These are phyloP conservation scores for Lasioglossum baleicum DNA, from an alignment of 1,140 invertebrate genomes.

Conservation along the genomic window DNA sequence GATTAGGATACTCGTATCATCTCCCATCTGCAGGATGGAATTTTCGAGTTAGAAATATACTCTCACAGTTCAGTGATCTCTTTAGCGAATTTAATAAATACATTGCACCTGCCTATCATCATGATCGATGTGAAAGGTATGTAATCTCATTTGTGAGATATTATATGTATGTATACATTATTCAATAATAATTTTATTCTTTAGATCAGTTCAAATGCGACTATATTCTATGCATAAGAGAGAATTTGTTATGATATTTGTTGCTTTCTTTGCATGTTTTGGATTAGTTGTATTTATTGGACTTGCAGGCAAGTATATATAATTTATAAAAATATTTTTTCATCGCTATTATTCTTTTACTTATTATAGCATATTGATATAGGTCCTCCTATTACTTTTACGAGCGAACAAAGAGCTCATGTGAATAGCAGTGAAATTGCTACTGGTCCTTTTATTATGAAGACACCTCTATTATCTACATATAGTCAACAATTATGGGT, in stretches of 20 bases:
- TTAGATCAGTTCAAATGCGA: conserved; percentile 96
- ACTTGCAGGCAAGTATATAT: conserved; percentile 87
- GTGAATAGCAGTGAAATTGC: conserved; percentile 85
- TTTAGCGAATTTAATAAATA: conserved; percentile 98
- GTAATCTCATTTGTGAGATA: no score
- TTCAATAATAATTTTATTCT: no score
- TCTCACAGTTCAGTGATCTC: conserved; percentile 94
- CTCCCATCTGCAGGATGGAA: conserved; percentile 90
- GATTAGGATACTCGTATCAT: conserved; percentile 91
- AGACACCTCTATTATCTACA: conserved; percentile 90
- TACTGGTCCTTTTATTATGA: conserved; percentile 92
- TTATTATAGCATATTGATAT: no score
- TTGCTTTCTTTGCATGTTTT: conserved; percentile 94
- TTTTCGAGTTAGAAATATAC: conserved; percentile 87
- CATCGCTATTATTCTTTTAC: background rate
- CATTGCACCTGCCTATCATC: conserved; percentile 96
- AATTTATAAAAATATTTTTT: no score
- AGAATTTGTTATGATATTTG: conserved; percentile 96
- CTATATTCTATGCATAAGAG: conserved; percentile 97
- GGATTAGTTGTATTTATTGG: conserved; percentile 94
- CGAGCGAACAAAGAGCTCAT: conserved; percentile 83
- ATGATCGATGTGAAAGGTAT: conserved; percentile 96
- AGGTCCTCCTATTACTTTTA: conserved; percentile 94
- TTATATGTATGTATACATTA: conserved; percentile 9
- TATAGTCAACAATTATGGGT: conserved; percentile 97